Percentiles rank a stretch among this genome's conserved stretches.
Conservation (phyloP, 2,113 vertebrate species). For the Chlorodrepanis virens region DNA sequence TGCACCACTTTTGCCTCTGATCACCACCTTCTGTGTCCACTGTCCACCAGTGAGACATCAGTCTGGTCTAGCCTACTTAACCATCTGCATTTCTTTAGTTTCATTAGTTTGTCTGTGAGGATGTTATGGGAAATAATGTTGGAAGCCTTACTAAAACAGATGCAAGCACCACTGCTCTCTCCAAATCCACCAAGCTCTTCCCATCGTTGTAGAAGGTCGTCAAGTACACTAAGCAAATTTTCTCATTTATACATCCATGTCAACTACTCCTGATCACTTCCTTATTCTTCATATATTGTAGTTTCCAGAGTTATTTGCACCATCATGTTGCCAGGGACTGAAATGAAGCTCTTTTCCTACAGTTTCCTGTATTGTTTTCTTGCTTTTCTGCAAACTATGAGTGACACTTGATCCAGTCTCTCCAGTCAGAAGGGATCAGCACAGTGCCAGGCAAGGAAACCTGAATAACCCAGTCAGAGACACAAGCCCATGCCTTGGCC, state of each 20-base stretch:
- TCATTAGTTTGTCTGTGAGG: not conserved
- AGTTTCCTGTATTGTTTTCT: not conserved
- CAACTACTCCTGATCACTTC: not conserved
- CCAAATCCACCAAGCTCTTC: not conserved
- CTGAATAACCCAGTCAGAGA: not conserved
- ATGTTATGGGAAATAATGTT: not conserved
- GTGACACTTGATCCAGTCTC: not conserved
- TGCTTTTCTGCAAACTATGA: not conserved
- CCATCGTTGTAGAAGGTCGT: rapidly evolving
- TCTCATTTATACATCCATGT: rapidly evolving
- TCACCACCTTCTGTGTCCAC: not conserved
- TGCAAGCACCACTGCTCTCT: not conserved
- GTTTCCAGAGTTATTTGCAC: not conserved
- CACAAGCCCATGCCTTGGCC: too few relatives aligned
- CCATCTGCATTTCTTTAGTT: not conserved
- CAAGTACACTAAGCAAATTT: not conserved
- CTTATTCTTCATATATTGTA: not conserved
- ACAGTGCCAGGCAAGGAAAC: not conserved
- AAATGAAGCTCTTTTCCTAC: not conserved
- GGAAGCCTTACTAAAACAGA: not conserved
- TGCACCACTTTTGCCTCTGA: not conserved
- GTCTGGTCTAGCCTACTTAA: not conserved
- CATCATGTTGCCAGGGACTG: not conserved
- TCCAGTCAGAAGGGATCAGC: not conserved
- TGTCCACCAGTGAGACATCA: too few relatives aligned